Percentiles rank a stretch among this genome's conserved stretches.
Evolutionary conservation across 2,113 vertebrate species (phyloP).

Genomic region (Calidris pugnax): DNA sequence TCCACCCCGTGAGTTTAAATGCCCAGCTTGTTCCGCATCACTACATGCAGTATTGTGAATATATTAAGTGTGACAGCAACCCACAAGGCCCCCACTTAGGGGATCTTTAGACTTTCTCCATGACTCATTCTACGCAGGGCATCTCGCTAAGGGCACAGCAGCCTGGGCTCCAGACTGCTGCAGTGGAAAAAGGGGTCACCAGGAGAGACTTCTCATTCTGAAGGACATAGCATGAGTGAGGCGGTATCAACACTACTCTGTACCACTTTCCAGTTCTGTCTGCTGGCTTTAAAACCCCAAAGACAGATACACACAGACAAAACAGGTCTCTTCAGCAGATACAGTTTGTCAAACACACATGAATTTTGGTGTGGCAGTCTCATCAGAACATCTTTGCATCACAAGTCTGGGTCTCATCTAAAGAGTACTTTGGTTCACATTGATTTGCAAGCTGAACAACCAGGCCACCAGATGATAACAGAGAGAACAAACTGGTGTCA

Average conservation of each 20-base stretch:
- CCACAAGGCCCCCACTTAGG: not conserved
- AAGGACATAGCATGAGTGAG: not conserved
- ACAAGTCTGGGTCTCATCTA: not conserved
- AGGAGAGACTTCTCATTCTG: not conserved
- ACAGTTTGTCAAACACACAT: not conserved
- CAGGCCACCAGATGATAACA: not conserved
- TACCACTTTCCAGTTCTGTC: not conserved
- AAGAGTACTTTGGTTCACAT: not conserved
- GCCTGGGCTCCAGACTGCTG: not conserved
- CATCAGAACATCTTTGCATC: not conserved
- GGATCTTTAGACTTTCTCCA: not conserved
- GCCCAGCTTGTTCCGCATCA: not conserved
- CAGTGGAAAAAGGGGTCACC: not conserved
- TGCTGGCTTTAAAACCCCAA: not conserved
- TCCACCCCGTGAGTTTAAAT: not conserved
- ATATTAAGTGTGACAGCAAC: conserved; percentile 13
- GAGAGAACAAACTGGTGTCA: not conserved
- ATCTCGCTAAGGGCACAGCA: not conserved
- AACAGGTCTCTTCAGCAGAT: not conserved
- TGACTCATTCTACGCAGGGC: not conserved
- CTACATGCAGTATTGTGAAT: not conserved
- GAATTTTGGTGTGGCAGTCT: not conserved
- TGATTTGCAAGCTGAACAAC: not conserved
- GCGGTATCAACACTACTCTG: not conserved
- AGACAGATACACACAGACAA: not conserved